Evolutionary conservation across 2,888 invertebrate species (phyloP).

Genomic region (Noctua fimbriata): DNA sequence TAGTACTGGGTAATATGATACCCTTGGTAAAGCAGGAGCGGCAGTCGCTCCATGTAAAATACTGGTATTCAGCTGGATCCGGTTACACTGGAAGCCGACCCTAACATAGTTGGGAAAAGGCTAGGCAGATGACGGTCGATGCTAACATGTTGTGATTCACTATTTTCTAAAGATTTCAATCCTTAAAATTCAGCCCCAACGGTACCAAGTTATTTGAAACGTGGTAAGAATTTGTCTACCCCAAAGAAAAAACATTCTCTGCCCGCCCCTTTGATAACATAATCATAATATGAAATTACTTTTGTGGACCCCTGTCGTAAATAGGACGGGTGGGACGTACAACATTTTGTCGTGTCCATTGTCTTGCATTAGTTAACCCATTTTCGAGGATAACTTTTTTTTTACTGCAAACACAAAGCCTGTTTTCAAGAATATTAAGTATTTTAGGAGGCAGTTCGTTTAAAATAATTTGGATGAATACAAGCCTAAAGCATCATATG

Average conservation of each 20-base stretch:
- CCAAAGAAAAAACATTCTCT: neutral
- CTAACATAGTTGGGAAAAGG: too few species aligned
- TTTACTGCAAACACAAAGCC: neutral
- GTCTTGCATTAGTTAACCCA: constrained; percentile 30
- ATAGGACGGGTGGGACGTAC: constrained; percentile 11
- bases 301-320: constrained; percentile 32
- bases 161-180: neutral
- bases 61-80: too few species aligned
- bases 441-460: neutral
- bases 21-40: too few species aligned
- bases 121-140: too few species aligned
- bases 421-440: neutral
- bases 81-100: too few species aligned
- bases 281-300: constrained; percentile 53
- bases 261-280: constrained; percentile 33
- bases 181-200: neutral
- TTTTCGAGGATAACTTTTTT: constrained; percentile 17
- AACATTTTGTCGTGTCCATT: constrained; percentile 30
- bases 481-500: neutral
- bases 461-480: neutral
- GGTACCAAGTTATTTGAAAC: constrained; percentile 7
- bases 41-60: too few species aligned
- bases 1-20: too few species aligned
- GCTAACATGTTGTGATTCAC: neutral
- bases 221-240: neutral